Conservation (phyloP, 2,797 vertebrate species). For the Clarias laeviceps region DNA sequence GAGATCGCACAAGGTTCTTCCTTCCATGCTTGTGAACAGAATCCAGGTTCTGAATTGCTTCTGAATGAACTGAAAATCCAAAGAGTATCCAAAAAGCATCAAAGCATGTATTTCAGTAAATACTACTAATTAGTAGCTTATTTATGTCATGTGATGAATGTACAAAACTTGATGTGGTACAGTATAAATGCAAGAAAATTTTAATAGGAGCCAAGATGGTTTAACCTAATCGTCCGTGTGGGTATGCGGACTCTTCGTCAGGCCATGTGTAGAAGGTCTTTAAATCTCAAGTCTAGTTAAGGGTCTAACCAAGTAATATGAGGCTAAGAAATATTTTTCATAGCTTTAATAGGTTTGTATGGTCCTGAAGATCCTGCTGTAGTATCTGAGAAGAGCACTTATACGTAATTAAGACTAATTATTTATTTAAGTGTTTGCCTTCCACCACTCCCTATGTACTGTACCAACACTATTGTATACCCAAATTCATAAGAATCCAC, state of each 20-base stretch:
- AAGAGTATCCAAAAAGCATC: too few species aligned
- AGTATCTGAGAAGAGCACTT: too few species aligned
- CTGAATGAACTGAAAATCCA: background rate
- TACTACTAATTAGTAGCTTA: background rate
- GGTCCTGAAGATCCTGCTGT: too few species aligned
- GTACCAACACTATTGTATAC: background rate
- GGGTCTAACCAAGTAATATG: too few species aligned
- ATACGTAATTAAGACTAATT: too few species aligned
- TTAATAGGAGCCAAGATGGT: too few species aligned
- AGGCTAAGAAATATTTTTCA: too few species aligned
- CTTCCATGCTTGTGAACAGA: background rate
- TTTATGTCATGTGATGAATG: background rate
- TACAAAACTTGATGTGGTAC: background rate
- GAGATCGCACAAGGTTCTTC: background rate
- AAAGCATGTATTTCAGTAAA: background rate
- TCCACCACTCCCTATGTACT: background rate
- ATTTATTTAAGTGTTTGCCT: background rate
- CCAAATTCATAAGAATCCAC: slow-evolving; percentile 8
- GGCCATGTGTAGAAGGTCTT: too few species aligned
- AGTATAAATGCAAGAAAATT: background rate
- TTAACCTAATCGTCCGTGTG: too few species aligned
- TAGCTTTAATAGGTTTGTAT: too few species aligned
- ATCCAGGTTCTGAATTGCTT: background rate
- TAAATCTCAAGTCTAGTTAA: too few species aligned
- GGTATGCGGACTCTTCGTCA: too few species aligned